These are phyloP conservation scores for Tonatia bakeri DNA, from an alignment of 2,113 vertebrate genomes.

Conservation along the genomic window DNA sequence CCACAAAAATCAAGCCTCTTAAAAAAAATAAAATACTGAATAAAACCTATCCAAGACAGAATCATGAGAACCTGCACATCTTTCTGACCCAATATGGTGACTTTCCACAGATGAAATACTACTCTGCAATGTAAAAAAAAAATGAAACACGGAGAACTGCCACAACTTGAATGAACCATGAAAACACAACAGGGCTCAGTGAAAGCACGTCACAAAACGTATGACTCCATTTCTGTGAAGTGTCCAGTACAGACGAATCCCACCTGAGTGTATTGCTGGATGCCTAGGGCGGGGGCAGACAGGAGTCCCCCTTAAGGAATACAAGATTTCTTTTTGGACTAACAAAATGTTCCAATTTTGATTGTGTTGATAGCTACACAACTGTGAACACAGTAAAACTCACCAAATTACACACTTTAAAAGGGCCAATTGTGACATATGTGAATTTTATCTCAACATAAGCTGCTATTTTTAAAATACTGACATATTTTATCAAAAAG, in stretches of 20 bases:
- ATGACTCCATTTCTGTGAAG: no score
- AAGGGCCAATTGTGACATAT: background rate
- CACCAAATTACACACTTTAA: background rate
- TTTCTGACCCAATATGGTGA: background rate
- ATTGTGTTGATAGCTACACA: background rate
- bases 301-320: background rate
- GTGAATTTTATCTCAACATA: background rate
- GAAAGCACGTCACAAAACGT: background rate
- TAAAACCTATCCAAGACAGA: background rate
- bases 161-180: background rate
- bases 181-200: no score
- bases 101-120: background rate
- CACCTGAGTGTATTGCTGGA: no score
- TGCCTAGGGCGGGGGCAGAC: background rate
- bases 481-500: background rate
- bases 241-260: no score
- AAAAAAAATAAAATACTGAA: background rate
- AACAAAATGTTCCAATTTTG: background rate
- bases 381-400: background rate
- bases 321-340: background rate
- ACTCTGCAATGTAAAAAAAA: background rate
- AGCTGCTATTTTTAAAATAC: background rate
- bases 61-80: background rate
- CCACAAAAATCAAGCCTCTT: background rate
- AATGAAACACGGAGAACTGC: rapidly evolving